Evolutionary conservation across 2,797 vertebrate genomes (phyloP), one percentile per base, ranked within the genome.

Genomic region (Benthosema pterotum): DNA sequence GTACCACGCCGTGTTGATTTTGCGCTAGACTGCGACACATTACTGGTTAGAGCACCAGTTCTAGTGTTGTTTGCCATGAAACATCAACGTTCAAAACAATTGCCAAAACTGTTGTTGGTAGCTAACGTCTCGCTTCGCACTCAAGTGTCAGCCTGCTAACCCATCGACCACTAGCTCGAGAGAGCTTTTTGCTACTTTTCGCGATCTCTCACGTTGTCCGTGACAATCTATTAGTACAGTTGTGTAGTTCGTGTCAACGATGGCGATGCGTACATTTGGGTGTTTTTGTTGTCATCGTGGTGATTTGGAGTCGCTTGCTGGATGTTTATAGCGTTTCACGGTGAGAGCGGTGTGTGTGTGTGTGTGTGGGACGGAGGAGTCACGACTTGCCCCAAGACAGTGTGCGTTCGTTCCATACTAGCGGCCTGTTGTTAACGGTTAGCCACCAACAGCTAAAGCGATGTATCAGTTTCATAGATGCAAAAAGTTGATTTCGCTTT

Each of bases 141-240:
- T 87, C 60, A 82, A 88, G 79, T 90, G 84, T 85, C 85, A 87
- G 80, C 83, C 77, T 80, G 89, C 87, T 84, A 80, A 88, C 87
- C 83, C 88, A 75, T 60, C 60, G 47, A 63, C 57, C 71, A 74
- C 67, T 67, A 63, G 54, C 68, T 38, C 8, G 32, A 38, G 32
- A 38, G 32, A 25, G 22, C 32, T 38, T 43, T 62, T 52, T 38
- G 57, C 50, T 47, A 52, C 25, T 42, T 79, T 61, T 60, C 18
- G 15, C 47, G 19, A 17, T 15, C 67, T 52, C 63, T 52, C 63
- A 45, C 18, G 43, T 54, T 16, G n/a, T 3, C 0, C 17, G 1
- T 0, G 2, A 15, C 1, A 16, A 0, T n/a, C 8, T 25, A 51
- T 11, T 42, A 38, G 32, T 38, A 68, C 72, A 72, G 5, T 53